These are phyloP conservation scores for Aphidoletes aphidimyza DNA, from an alignment of 2,888 invertebrate species.

Conservation along the genomic window DNA sequence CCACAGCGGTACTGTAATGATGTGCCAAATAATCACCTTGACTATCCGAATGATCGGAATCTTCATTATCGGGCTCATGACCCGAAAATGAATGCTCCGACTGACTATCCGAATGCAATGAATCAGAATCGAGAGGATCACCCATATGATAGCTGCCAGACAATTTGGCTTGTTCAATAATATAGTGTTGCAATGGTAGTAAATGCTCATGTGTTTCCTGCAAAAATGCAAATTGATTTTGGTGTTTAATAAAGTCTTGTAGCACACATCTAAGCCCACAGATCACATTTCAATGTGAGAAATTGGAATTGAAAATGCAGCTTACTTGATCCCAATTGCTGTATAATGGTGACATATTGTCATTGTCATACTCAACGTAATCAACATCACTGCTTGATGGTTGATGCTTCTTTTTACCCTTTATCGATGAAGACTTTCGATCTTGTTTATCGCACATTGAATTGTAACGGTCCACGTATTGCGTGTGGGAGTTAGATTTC, in stretches of 20 bases:
- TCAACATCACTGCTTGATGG: conserved; percentile 67
- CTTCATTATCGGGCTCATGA: conserved; percentile 81
- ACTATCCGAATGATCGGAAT: conserved; percentile 77
- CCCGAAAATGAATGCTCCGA: conserved; percentile 74
- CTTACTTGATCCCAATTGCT: conserved; percentile 75
- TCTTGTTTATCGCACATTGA: conserved; percentile 57
- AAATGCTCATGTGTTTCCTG: conserved; percentile 77
- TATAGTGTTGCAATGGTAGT: conserved; percentile 86
- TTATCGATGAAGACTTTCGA: conserved; percentile 57
- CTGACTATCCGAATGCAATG: conserved; percentile 81
- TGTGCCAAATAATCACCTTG: conserved; percentile 74
- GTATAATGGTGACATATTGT: conserved; percentile 73
- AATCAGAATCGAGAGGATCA: conserved; percentile 77
- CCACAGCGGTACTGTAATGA: conserved; percentile 65
- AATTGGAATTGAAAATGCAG: background rate
- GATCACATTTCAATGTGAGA: too few species aligned
- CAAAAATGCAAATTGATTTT: background rate
- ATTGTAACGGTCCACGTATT: conserved; percentile 66
- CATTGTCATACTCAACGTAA: conserved; percentile 72
- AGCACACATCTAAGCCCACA: too few species aligned
- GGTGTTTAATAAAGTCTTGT: too few species aligned
- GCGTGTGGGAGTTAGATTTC: conserved; percentile 69
- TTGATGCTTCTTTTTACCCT: conserved; percentile 58
- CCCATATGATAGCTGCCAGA: conserved; percentile 77
- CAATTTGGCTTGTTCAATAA: conserved; percentile 83